These are phyloP conservation scores for Drosophila kanekoi DNA, from an alignment of 2,888 invertebrate genomes.

Conservation along the genomic window DNA sequence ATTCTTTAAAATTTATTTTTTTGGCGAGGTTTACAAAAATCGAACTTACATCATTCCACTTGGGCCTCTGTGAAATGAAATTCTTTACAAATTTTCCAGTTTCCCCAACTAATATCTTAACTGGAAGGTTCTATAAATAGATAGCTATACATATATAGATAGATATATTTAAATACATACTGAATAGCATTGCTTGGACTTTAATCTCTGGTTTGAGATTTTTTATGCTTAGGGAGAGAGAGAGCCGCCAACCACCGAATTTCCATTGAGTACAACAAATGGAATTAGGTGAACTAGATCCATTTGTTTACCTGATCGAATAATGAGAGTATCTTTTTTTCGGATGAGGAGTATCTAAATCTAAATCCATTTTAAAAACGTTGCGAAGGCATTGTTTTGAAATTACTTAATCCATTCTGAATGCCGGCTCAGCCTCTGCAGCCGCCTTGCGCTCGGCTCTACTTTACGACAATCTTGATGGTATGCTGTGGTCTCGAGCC, in stretches of 20 bases:
- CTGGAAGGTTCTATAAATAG: too few species aligned
- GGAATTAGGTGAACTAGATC: conserved; percentile 38
- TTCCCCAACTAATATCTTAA: too few species aligned
- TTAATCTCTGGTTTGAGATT: conserved; percentile 28
- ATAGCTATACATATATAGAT: too few species aligned
- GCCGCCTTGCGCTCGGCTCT: neutral
- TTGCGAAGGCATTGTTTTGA: conserved; percentile 46
- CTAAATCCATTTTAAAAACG: conserved; percentile 64
- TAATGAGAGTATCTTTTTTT: conserved; percentile 28
- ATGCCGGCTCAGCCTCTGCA: conserved; percentile 14
- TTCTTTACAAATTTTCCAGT: too few species aligned
- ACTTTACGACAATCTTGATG: conserved; percentile 39
- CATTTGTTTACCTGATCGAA: conserved; percentile 43
- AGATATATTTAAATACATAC: neutral
- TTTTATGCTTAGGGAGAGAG: conserved; percentile 3
- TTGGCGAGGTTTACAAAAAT: too few species aligned
- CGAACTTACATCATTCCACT: too few species aligned
- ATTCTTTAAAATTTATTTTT: too few species aligned
- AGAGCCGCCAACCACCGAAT: conserved; percentile 19
- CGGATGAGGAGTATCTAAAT: conserved; percentile 26
- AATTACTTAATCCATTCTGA: conserved; percentile 55
- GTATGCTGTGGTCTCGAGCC: neutral
- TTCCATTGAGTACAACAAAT: conserved; percentile 28
- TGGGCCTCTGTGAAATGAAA: too few species aligned
- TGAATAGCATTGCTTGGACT: neutral